phyloP scores from a whole-genome alignment of 2,113 vertebrate species.

The Dissostichus mawsoni region DNA sequence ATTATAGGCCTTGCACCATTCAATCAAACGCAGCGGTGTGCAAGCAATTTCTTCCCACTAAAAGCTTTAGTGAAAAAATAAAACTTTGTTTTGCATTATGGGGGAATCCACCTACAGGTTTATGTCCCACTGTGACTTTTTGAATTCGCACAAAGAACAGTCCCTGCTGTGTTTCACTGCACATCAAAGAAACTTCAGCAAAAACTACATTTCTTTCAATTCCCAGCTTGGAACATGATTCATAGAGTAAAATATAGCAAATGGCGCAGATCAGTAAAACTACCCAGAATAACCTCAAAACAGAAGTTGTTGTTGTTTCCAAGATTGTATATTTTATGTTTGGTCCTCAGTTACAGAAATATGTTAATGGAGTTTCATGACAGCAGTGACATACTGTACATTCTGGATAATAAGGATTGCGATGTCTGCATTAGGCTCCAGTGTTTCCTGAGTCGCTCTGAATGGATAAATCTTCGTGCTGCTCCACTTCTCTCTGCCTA shows the following conservation, averaged over 20 bases:
- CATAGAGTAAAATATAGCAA: background rate
- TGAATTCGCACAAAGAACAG: slow-evolving; percentile 19
- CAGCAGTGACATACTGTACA: background rate
- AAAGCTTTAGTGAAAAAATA: background rate
- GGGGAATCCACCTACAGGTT: slow-evolving; percentile 1
- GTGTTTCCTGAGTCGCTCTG: slow-evolving; percentile 19
- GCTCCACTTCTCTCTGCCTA: slow-evolving; percentile 15
- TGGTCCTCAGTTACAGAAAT: background rate
- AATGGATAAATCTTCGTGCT: slow-evolving; percentile 32
- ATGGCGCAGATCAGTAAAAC: background rate
- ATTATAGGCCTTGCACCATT: background rate
- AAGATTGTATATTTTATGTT: background rate
- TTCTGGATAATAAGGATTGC: background rate
- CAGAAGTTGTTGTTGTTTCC: background rate
- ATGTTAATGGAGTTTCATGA: background rate
- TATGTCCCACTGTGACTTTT: slow-evolving; percentile 29
- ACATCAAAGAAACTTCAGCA: slow-evolving; percentile 34
- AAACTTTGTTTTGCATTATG: slow-evolving; percentile 6
- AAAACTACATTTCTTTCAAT: slow-evolving; percentile 5
- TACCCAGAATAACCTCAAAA: background rate
- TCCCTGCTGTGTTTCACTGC: background rate
- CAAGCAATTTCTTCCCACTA: background rate
- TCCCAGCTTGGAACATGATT: slow-evolving; percentile 5
- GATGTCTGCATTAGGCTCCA: slow-evolving; percentile 6
- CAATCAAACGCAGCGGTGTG: background rate